phyloP scores from a whole-genome alignment of 1,140 invertebrate genomes.

The Babylonia areolata region DNA sequence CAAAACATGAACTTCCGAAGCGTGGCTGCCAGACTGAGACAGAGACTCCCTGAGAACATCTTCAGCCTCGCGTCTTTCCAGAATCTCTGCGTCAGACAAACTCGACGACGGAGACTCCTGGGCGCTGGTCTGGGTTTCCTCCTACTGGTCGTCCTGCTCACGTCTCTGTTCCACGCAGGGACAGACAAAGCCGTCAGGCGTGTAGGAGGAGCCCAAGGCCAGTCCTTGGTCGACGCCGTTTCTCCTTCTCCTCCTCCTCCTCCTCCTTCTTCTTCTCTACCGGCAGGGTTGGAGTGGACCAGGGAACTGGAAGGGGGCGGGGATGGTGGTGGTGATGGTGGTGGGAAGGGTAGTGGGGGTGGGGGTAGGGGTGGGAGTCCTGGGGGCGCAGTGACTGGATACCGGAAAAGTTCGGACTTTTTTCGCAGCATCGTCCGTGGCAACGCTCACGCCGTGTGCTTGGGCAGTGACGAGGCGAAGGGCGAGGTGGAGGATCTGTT shows the following conservation, averaged over 20 bases:
- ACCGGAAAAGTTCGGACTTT: not conserved
- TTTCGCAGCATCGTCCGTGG: not conserved
- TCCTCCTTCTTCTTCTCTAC: not conserved
- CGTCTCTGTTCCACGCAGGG: too few species aligned
- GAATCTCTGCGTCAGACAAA: not conserved
- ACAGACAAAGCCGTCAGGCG: too few species aligned
- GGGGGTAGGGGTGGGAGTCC: not conserved
- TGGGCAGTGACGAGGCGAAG: not conserved
- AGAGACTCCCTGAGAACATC: too few species aligned
- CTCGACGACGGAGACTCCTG: not conserved
- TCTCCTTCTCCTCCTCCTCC: not conserved
- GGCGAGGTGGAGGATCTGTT: constrained; percentile 40
- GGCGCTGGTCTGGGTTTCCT: not conserved
- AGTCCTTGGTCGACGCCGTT: too few species aligned
- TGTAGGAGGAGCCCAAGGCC: too few species aligned
- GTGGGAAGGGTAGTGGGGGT: not conserved
- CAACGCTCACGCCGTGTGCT: not conserved
- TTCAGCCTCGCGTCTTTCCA: too few species aligned
- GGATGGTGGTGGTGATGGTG: not conserved
- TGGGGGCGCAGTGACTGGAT: not conserved
- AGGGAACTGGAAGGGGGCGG: not conserved
- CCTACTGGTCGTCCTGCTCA: not conserved
- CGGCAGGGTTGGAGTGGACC: too few species aligned
- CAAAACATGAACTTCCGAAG: too few species aligned
- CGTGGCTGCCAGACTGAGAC: too few species aligned